Evolutionary conservation across 2,797 vertebrate genomes (phyloP), one percentile per base, ranked within the genome.

Genomic region (Steatocranus sp.): DNA sequence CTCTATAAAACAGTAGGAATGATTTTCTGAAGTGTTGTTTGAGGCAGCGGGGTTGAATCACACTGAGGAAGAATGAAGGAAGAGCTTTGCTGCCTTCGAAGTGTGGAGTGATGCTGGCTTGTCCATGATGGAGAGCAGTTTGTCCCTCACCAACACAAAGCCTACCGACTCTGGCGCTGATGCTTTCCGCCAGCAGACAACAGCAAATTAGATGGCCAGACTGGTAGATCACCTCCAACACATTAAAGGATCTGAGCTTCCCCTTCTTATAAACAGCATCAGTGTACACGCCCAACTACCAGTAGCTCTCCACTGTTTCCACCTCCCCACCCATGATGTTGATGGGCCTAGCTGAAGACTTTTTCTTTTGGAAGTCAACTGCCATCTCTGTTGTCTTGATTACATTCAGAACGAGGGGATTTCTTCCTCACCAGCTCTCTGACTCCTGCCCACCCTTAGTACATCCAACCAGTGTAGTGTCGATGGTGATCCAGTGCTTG

Each of bases 151-250:
- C 54, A 3, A 32, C 27, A 3, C 27, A 32, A 58, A 58, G 27
- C 17, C 54, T 0, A 11, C 0, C 1, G 27, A 32, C 27, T 11
- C 17, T 32, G 54, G 54, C 54, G 0, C 27, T 2, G 5, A 18
- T 58, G 27, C 27, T 34, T 32, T 34, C 30, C 0, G 3, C 30
- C 25, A 54, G 53, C 53, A 54, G 51, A 27, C 53, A 27, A 17
- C 53, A 27, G 25, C 25, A 54, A 9, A 54, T 27, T 54, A 27
- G 5, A 27, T 54, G 8, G 25, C 3, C 53, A 30, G 53, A 17
- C 25, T 56, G 53, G 7, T 54, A 27, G 53, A 54, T 54, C 23
- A 27, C 53, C 53, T 8, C 14, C 53, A 54, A 15, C 53, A 27
- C 5, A 54, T 54, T 54, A 54, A 5, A 27, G 51, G 0, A 56